Evolutionary conservation across 30 jellyfish, hydroid and myxozoan genomes (phyloP).

Genomic region (Aurelia aurita complex sp. Pacific): DNA sequence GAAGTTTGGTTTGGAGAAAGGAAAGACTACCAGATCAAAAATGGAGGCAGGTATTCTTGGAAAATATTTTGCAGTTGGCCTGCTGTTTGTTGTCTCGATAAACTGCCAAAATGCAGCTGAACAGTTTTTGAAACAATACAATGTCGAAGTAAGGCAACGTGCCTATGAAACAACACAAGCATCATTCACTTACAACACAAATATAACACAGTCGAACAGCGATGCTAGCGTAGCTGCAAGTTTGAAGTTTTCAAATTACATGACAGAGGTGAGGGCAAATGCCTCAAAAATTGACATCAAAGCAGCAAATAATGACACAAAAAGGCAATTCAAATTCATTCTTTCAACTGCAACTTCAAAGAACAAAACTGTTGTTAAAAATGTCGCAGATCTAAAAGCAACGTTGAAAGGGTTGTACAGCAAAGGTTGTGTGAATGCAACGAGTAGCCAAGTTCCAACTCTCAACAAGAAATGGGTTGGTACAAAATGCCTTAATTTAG

Average conservation of each 20-base stretch:
- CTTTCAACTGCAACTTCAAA: slow-evolving; percentile 67
- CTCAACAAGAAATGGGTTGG: slow-evolving; percentile 41
- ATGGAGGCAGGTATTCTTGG: neutral
- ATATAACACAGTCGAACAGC: slow-evolving; percentile 76
- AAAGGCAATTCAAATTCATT: slow-evolving; percentile 72
- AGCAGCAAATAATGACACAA: slow-evolving; percentile 56
- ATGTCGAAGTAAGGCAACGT: no score
- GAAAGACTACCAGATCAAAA: no score
- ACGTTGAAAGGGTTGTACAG: slow-evolving; percentile 77
- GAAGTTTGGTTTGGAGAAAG: no score
- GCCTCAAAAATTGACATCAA: slow-evolving; percentile 57
- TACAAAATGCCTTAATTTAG: slow-evolving; percentile 66
- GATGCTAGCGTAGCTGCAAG: slow-evolving; percentile 66
- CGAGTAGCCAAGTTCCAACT: slow-evolving; percentile 62
- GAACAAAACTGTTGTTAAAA: slow-evolving; percentile 33
- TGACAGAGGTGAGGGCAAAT: slow-evolving; percentile 51
- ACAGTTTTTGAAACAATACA: slow-evolving; percentile 36
- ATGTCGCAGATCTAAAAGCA: slow-evolving; percentile 46
- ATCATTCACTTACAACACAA: slow-evolving; percentile 71
- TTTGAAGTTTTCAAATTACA: slow-evolving; percentile 39
- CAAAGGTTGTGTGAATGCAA: slow-evolving; percentile 78
- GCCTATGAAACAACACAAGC: slow-evolving; percentile 35
- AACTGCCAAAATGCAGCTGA: slow-evolving; percentile 59
- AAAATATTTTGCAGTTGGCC: neutral
- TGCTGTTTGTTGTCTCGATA: no score